Evolutionary conservation across 2,113 vertebrate genomes (phyloP).

Genomic region (Trichomycterus rosablanca): DNA sequence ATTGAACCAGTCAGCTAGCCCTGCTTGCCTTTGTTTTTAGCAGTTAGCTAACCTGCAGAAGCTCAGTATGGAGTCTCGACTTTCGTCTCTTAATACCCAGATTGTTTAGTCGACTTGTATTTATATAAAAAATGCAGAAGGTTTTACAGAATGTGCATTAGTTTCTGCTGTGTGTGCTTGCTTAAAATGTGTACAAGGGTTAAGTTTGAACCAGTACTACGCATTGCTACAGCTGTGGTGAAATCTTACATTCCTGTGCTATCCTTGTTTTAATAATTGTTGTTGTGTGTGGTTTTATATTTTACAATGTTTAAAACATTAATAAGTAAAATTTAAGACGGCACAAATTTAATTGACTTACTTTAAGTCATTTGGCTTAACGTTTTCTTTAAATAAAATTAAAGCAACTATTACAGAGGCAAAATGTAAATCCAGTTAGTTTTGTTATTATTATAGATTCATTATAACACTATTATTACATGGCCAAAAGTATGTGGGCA

Average conservation of each 20-base stretch:
- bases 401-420: too few relatives aligned
- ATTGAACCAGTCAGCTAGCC: constrained; percentile 12
- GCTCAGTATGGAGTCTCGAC: not conserved
- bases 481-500: too few relatives aligned
- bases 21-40: constrained; percentile 32
- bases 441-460: too few relatives aligned
- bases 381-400: too few relatives aligned
- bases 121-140: not conserved
- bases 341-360: too few relatives aligned
- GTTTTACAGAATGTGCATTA: not conserved
- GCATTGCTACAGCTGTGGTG: not conserved
- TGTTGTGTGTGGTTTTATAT: not conserved
- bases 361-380: too few relatives aligned
- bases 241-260: constrained; percentile 1
- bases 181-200: not conserved
- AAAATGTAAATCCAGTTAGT: too few relatives aligned
- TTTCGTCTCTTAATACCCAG: not conserved
- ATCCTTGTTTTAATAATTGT: not conserved
- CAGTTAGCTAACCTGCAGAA: not conserved
- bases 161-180: not conserved
- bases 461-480: too few relatives aligned
- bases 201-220: not conserved
- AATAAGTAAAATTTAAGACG: too few relatives aligned
- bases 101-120: not conserved
- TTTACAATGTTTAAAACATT: too few relatives aligned